phyloP scores from a whole-genome alignment of 2,113 vertebrate species.

The Cygnus buccinator region DNA sequence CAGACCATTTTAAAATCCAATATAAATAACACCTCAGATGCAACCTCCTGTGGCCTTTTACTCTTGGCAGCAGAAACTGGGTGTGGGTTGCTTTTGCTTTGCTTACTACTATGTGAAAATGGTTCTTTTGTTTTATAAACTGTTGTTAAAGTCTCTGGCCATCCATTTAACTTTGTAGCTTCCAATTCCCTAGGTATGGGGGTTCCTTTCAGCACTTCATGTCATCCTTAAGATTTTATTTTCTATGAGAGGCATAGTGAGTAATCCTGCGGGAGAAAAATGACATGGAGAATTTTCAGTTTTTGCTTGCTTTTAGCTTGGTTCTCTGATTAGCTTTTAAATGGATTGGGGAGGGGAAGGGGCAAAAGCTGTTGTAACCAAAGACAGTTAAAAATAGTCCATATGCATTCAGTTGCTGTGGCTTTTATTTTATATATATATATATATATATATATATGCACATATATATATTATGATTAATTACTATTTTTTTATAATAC shows the following conservation, averaged over 20 bases:
- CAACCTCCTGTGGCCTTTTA: conserved; percentile 56
- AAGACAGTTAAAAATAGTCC: neutral
- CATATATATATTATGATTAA: too few relatives aligned
- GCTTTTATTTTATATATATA: neutral
- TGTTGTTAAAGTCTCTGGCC: neutral
- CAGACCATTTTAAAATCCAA: conserved; percentile 66
- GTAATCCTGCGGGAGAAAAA: neutral
- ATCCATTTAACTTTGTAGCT: neutral
- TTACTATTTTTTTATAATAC: neutral
- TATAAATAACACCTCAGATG: conserved; percentile 59
- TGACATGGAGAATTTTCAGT: accelerated
- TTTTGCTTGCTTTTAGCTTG: neutral
- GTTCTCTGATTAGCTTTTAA: neutral
- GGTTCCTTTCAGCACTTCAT: neutral
- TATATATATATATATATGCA: too few relatives aligned
- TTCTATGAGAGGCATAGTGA: neutral
- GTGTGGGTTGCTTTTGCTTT: neutral
- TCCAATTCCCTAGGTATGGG: neutral
- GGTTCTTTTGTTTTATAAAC: conserved; percentile 14
- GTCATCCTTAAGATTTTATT: neutral
- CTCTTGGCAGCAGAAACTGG: conserved; percentile 8
- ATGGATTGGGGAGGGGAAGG: accelerated
- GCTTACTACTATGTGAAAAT: neutral
- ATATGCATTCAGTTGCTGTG: neutral
- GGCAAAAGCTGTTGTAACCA: neutral